phyloP scores from a whole-genome alignment of 2,113 vertebrate genomes.

The Gnathonemus longibarbis region DNA sequence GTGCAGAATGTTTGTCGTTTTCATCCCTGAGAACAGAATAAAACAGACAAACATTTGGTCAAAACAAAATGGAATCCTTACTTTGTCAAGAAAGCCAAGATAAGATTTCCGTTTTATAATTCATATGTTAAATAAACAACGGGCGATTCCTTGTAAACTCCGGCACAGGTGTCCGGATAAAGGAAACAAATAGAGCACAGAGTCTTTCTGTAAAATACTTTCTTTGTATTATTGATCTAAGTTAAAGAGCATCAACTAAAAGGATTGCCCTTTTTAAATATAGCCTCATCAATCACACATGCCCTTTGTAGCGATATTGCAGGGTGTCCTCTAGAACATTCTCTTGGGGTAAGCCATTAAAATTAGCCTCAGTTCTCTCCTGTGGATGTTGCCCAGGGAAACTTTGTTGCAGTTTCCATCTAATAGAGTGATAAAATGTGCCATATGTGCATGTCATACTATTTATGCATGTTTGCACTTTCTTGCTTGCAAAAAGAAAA shows the following conservation, averaged over 20 bases:
- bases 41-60: constrained; percentile 36
- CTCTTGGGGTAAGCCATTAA: constrained; percentile 6
- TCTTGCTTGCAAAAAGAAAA: not conserved
- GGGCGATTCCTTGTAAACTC: not conserved
- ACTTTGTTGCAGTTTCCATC: not conserved
- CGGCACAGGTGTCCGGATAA: not conserved
- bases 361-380: not conserved
- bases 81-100: constrained; percentile 53
- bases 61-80: constrained; percentile 46
- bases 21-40: constrained; percentile 51
- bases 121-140: constrained; percentile 57
- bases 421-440: not conserved
- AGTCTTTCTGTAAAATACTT: constrained; percentile 40
- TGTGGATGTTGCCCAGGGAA: not conserved
- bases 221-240: constrained; percentile 49
- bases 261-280: constrained; percentile 48
- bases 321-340: constrained; percentile 34
- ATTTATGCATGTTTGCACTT: not conserved
- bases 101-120: constrained; percentile 58
- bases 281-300: constrained; percentile 48
- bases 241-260: constrained; percentile 48
- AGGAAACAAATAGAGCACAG: constrained; percentile 23
- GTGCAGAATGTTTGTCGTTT: constrained; percentile 11
- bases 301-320: constrained; percentile 36
- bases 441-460: not conserved